Base-by-base conservation (phyloP, 2,797 vertebrate species). In the Anguilla marmorata region DNA sequence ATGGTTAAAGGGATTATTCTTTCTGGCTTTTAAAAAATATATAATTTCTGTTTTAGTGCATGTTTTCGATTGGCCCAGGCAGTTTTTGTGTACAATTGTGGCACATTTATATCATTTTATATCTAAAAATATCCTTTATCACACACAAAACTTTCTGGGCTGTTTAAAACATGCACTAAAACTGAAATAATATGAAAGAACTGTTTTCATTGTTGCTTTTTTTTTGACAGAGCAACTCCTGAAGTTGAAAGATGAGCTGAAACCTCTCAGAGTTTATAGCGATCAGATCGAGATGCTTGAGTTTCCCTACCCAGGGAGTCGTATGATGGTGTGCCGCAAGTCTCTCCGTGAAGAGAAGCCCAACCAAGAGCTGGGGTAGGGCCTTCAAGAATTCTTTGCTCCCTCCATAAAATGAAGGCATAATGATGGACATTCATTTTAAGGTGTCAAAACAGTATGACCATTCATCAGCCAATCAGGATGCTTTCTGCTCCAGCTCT, bases 251-350 rank as follows among this genome's bases (percentile, higher is more conserved):
- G 2, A 0, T 0, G 3, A 74, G 37, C 89, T 96, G 88, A 95
- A 30, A 69, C 95, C 96, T 0, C 89, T 97, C 80, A 93, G 96
- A 0, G 94, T 97, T 54, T 97, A 97, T 0, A 94, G 96, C 1
- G 95, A 96, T 14, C 95, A 95, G 80, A 94, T 95, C 0, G 97
- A 97, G 86, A 84, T 93, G 0, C 85, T 92, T 3, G 96, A 97
- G 50, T 97, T 92, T 89, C 96, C 96, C 0, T 92, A 93, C 63
- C 97, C 96, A 0, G 95, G 95, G 0, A 95, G 95, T 90, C 93
- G 90, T 88, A 89, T 94, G 41, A 91, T 91, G 11, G 50, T 94
- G 1, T 92, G 87, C 30, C 93, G 90, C 85, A 96, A 89, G 88
- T 89, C 88, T 74, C 88, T 93, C 27, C 91, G 95, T 85, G 96